These are phyloP conservation scores for Eulemur coronatus DNA, from an alignment of 2,797 vertebrate species.

Conservation along the genomic window DNA sequence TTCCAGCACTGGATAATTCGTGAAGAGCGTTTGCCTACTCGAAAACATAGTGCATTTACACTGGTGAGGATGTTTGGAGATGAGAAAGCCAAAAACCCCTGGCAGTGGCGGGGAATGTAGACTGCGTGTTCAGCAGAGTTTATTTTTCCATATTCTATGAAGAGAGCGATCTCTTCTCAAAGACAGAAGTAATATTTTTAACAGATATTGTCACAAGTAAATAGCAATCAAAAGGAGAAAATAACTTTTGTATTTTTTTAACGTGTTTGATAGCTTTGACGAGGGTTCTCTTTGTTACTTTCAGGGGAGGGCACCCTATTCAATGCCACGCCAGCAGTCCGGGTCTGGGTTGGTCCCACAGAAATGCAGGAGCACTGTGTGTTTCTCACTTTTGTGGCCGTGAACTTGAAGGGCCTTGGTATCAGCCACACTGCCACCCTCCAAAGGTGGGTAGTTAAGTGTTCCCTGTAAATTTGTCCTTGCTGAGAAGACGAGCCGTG, in stretches of 20 bases:
- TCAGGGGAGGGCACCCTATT: neutral
- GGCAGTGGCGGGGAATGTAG: slow-evolving; percentile 43
- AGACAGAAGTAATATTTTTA: slow-evolving; percentile 87
- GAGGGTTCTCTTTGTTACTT: slow-evolving; percentile 62
- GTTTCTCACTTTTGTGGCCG: neutral
- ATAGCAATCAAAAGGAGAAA: slow-evolving; percentile 74
- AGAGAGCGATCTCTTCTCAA: slow-evolving; percentile 79
- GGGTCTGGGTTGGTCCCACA: neutral
- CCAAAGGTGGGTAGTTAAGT: neutral
- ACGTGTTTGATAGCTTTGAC: slow-evolving; percentile 67
- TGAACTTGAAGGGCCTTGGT: neutral
- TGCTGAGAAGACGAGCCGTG: neutral
- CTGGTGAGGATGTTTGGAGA: neutral
- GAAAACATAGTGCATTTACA: neutral
- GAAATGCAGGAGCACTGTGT: neutral
- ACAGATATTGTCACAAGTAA: slow-evolving; percentile 82
- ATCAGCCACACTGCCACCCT: neutral
- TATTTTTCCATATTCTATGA: slow-evolving; percentile 85
- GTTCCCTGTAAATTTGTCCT: neutral
- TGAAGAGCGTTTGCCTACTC: neutral
- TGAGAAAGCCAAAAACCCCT: slow-evolving; percentile 53
- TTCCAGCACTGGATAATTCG: neutral
- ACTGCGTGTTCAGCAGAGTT: slow-evolving; percentile 78
- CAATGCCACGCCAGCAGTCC: neutral
- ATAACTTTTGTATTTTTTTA: slow-evolving; percentile 84